These are phyloP conservation scores for Meliscaeva auricollis DNA, from an alignment of 2,888 invertebrate genomes.

Conservation along the genomic window DNA sequence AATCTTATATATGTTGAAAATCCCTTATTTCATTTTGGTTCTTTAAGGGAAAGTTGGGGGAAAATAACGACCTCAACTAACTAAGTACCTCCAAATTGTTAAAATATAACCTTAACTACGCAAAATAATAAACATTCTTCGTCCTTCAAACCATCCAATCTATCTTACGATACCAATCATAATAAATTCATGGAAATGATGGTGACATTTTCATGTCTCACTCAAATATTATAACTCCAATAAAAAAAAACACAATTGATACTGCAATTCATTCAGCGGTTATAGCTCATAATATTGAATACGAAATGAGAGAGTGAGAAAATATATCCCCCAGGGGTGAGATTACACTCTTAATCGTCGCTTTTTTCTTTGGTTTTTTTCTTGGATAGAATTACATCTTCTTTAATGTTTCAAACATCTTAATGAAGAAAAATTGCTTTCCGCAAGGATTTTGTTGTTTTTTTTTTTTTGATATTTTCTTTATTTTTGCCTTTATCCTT, in stretches of 20 bases:
- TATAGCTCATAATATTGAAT: constrained; percentile 50
- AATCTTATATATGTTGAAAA: too few relatives aligned
- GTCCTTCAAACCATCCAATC: too few relatives aligned
- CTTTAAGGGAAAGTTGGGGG: too few relatives aligned
- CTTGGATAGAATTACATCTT: constrained; percentile 71
- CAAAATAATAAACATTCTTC: too few relatives aligned
- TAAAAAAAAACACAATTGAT: constrained; percentile 17
- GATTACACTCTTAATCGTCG: constrained; percentile 72
- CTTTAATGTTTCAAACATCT: constrained; percentile 65
- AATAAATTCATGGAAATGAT: neutral
- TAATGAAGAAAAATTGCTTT: constrained; percentile 71
- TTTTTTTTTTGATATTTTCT: neutral
- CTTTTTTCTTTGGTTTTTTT: too few relatives aligned
- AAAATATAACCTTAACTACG: too few relatives aligned
- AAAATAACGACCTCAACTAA: too few relatives aligned
- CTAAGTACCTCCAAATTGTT: too few relatives aligned
- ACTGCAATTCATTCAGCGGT: constrained; percentile 15
- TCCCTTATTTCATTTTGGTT: too few relatives aligned
- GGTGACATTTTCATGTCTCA: constrained; percentile 11
- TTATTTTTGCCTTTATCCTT: neutral
- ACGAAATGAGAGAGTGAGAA: constrained; percentile 10
- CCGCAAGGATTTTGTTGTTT: constrained; percentile 59
- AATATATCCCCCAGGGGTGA: constrained; percentile 50
- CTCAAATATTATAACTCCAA: neutral
- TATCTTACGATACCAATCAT: neutral